Base-by-base conservation (phyloP, 2,888 invertebrate species). In the Gasteruption jaculator region DNA sequence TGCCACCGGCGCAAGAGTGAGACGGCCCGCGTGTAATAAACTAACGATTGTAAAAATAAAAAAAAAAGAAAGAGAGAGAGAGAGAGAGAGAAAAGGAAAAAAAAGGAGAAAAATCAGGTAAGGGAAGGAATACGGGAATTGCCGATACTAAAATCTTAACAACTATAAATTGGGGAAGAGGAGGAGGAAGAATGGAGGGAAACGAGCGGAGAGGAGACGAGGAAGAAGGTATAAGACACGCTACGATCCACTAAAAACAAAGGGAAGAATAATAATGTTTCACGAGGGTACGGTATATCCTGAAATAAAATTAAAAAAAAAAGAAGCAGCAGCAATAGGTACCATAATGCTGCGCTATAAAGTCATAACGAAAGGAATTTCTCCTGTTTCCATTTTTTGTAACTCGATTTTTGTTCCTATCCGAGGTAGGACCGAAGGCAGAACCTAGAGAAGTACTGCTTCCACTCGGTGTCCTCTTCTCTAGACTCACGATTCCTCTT, bases 151-250 rank as follows among this genome's bases (percentile, higher is more conserved):
- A 52, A 57, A 45, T 42, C 48, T 49, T 49, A 59, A 58, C 61
- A 59, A 58, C 58, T 53, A 59, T 65, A 61, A 65, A 67, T 65
- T 63, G 63, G 58, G 46, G 52, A 58, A 56, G 50, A 52, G 54
- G 52, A 51, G 50, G 49, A 54, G 52, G 53, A 53, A 50, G 50
- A 45, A 46, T 39, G 41, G 32, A 40, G 32, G 40, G 37, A 44
- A 45, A 31, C 5, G 5, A 11, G 24, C 18, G 36, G 15, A 12
- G 3, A 24, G 20, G 5, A 15, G 22, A 27, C 11, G 21, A 49
- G 32, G 47, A 40, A 41, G 43, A 11, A 37, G 38, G 12, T 5
- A 11, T 35, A 16, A 21, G 36, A 27, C 29, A 22, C 36, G 42
- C 29, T 29, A 41, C 30, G 27, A 41, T 40, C 37, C 29, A 33